phyloP scores from a whole-genome alignment of 1,140 invertebrate genomes.

The Metaphire vulgaris region DNA sequence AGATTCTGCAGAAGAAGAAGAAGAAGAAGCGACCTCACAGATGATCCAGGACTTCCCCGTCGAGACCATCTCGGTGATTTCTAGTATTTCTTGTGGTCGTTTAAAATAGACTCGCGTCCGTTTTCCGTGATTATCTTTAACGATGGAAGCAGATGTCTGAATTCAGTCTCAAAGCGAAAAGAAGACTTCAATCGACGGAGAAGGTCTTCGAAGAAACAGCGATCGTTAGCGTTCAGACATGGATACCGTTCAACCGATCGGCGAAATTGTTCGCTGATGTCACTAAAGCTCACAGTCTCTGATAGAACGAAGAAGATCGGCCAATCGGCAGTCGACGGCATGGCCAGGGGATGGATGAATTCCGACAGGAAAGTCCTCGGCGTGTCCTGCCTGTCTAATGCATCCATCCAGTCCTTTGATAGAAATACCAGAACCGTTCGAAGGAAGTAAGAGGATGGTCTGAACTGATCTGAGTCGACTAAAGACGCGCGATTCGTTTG shows the following conservation, averaged over 20 bases:
- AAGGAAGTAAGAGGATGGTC: neutral
- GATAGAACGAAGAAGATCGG: neutral
- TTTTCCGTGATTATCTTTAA: neutral
- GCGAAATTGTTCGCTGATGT: neutral
- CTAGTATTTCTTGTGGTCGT: neutral
- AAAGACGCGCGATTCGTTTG: neutral
- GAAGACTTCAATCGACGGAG: neutral
- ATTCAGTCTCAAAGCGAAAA: neutral
- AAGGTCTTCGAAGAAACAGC: neutral
- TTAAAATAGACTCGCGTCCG: neutral
- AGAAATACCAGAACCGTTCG: neutral
- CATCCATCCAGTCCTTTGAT: neutral
- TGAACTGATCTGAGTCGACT: neutral
- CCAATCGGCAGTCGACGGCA: neutral
- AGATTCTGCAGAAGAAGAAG: too few relatives aligned
- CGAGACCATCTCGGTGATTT: neutral
- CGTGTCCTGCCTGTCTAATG: neutral
- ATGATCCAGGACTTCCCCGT: too few relatives aligned
- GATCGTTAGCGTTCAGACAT: neutral
- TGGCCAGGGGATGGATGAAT: neutral
- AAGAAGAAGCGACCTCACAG: too few relatives aligned
- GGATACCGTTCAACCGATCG: neutral
- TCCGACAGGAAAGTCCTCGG: neutral
- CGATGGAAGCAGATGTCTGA: neutral
- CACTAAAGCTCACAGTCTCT: neutral